Conservation (phyloP, 2,113 vertebrate species). For the Tragelaphus imberbis region DNA sequence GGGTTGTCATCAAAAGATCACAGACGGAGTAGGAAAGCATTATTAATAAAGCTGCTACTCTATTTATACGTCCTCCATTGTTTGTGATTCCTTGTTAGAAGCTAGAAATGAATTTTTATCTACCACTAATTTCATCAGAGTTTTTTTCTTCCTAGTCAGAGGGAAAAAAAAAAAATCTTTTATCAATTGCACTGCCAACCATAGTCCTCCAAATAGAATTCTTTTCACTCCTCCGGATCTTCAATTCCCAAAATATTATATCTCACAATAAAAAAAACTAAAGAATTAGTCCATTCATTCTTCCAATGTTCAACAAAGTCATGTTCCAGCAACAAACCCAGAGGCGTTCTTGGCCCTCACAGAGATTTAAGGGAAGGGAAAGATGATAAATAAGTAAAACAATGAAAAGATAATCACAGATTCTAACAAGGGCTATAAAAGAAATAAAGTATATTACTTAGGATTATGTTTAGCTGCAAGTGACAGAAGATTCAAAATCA, state of each 20-base stretch:
- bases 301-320: not conserved
- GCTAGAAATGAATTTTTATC: slow-evolving; percentile 72
- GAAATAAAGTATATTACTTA: not conserved
- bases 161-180: slow-evolving; percentile 33
- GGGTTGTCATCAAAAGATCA: slow-evolving; percentile 77
- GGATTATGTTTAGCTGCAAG: not conserved
- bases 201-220: slow-evolving; percentile 61
- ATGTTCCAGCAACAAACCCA: not conserved
- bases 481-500: not conserved
- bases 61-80: slow-evolving; percentile 75
- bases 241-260: slow-evolving; percentile 49
- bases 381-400: not conserved
- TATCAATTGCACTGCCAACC: slow-evolving; percentile 58
- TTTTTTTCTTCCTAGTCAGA: slow-evolving; percentile 55
- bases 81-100: slow-evolving; percentile 69
- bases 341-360: not conserved
- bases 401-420: not conserved
- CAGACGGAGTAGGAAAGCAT: slow-evolving; percentile 69
- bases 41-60: slow-evolving; percentile 78
- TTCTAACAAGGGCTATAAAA: not conserved
- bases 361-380: not conserved
- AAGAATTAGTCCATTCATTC: slow-evolving; percentile 65
- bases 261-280: slow-evolving; percentile 41
- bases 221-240: slow-evolving; percentile 53
- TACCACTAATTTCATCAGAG: slow-evolving; percentile 72